Base-by-base conservation (phyloP, 2,113 vertebrate genomes). In the Chaetura pelagica region DNA sequence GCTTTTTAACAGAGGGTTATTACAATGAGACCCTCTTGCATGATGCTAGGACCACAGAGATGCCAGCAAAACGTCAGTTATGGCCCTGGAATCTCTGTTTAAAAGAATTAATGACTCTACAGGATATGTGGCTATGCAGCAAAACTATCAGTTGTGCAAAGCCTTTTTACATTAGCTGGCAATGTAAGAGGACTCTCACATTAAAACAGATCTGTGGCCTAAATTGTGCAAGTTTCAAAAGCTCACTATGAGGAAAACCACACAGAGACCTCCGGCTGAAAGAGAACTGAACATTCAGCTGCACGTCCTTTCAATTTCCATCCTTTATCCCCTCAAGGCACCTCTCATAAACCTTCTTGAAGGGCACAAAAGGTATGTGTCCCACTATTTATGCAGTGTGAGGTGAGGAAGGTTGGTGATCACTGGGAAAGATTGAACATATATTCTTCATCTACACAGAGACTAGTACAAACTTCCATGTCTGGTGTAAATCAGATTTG, bases 311-410 rank as follows among this genome's bases (percentile, higher is more conserved):
- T 48, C 57, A 59, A 12, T 58, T 77, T 69, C 46, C 82, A 54
- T 20, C 19, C 52, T 42, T 49, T 52, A 40, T 61, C 59, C 12
- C 54, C 35, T 40, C n/a, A 44, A 58, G 32, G 46, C 16, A 67
- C 27, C 15, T 80, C 67, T 62, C 42, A 40, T 5, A 93, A 90
- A 58, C 12, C 96, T 98, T 30, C 88, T 18, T 78, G 32, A 91
- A 95, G 5, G 48, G 87, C 77, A 96, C 92, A 90, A 98, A 98
- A 98, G 97, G 98, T 98, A 92, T 72, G 75, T 90, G 92, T 68
- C 78, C 20, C 75, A 23, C 20, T 26, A 7, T 68, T 64, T 73
- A 62, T 32, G 48, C n/a, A 42, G 20, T 5, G 19, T 21, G 34
- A 74, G 32, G 26, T 55, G 29, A 57, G 35, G 7, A 91, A 32